Evolutionary conservation across 2,113 vertebrate species (phyloP).

Genomic region (Sprattus sprattus): DNA sequence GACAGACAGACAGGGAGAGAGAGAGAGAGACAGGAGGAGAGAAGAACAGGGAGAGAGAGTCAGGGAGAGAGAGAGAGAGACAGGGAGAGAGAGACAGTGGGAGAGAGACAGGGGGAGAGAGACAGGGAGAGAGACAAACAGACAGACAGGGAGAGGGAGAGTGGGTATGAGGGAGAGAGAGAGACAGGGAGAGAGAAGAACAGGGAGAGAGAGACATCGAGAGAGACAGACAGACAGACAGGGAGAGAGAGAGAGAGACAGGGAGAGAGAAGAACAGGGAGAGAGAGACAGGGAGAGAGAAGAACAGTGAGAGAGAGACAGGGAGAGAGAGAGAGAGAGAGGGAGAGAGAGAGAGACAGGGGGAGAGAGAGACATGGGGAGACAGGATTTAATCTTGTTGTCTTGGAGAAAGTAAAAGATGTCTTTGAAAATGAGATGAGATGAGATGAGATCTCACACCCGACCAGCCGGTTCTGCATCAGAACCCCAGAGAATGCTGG

Average conservation of each 20-base stretch:
- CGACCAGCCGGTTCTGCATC: too few species aligned
- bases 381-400: too few species aligned
- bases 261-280: not conserved
- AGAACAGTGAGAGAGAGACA: not conserved
- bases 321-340: too few species aligned
- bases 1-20: not conserved
- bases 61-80: not conserved
- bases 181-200: not conserved
- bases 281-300: not conserved
- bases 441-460: too few species aligned
- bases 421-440: too few species aligned
- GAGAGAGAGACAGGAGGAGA: not conserved
- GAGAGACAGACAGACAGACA: not conserved
- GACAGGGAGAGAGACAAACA: not conserved
- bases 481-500: too few species aligned
- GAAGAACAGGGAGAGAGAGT: not conserved
- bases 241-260: not conserved
- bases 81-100: not conserved
- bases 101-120: not conserved
- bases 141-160: not conserved
- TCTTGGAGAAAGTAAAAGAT: too few species aligned
- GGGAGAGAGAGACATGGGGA: too few species aligned
- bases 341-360: too few species aligned
- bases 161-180: too few species aligned
- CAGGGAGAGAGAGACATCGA: not conserved